A percentile compares a stretch with the other conserved stretches of the same genome.
These are phyloP conservation scores for Celastrina argiolus DNA, from an alignment of 2,888 invertebrate genomes.

Conservation along the genomic window DNA sequence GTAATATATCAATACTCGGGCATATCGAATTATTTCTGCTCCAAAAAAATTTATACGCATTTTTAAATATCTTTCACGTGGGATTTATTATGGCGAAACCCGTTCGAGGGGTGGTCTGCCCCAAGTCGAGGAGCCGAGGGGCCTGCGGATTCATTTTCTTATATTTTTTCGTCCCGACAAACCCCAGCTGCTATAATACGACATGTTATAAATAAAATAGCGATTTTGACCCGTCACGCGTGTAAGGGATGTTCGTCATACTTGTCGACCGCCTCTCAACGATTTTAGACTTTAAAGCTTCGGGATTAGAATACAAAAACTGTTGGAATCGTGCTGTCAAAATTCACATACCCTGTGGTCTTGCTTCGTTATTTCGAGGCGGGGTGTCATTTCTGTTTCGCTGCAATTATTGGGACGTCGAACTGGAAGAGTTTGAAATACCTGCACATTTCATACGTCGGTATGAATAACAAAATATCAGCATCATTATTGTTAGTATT, in stretches of 20 bases:
- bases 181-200: slow-evolving; percentile 72
- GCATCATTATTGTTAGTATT: not conserved
- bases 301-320: not conserved
- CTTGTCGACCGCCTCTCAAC: slow-evolving; percentile 29
- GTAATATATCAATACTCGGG: slow-evolving; percentile 60
- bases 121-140: slow-evolving; percentile 48
- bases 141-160: slow-evolving; percentile 64
- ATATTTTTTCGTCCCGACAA: slow-evolving; percentile 70
- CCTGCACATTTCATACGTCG: not conserved
- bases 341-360: slow-evolving; percentile 36
- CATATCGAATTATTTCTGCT: slow-evolving; percentile 70
- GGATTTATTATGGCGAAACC: slow-evolving; percentile 72
- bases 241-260: slow-evolving; percentile 62
- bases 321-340: slow-evolving; percentile 8
- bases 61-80: slow-evolving; percentile 77
- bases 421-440: slow-evolving; percentile 49
- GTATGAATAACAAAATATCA: not conserved
- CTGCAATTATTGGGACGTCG: slow-evolving; percentile 69
- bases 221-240: slow-evolving; percentile 75
- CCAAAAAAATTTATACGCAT: slow-evolving; percentile 76
- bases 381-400: slow-evolving; percentile 75
- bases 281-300: not conserved
- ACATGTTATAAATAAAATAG: slow-evolving; percentile 77
- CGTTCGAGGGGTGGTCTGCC: slow-evolving; percentile 71
- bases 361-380: slow-evolving; percentile 59